Percentiles rank a stretch among this genome's conserved stretches.
These are phyloP conservation scores for Gnathonemus echidnorhynchus DNA, from an alignment of 2,113 vertebrate genomes.

Conservation along the genomic window DNA sequence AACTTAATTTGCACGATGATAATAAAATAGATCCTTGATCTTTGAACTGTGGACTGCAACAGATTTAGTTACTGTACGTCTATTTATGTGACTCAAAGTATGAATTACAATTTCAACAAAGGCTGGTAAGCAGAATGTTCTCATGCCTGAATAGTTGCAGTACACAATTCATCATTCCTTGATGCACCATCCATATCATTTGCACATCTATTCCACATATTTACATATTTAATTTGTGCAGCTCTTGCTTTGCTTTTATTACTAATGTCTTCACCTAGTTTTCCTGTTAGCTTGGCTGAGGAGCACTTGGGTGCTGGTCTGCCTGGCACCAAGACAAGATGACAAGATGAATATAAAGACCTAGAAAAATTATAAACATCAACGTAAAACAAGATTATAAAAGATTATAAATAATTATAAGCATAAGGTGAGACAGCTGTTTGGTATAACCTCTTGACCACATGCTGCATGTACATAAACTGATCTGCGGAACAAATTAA, in stretches of 20 bases:
- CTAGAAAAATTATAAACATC: constrained; percentile 41
- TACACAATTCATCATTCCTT: background rate
- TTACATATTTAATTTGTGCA: background rate
- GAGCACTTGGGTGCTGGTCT: constrained; percentile 35
- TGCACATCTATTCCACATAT: background rate
- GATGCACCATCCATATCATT: background rate
- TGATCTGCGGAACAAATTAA: constrained; percentile 4
- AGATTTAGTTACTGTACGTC: background rate
- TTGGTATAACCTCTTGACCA: background rate
- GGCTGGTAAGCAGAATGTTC: background rate
- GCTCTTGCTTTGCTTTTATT: too few species aligned
- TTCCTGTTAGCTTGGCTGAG: constrained; percentile 20
- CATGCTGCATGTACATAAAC: background rate
- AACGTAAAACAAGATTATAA: constrained; percentile 39
- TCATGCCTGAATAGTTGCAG: background rate
- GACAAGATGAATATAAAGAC: constrained; percentile 23
- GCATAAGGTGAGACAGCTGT: too few species aligned
- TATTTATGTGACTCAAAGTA: background rate
- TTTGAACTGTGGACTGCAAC: background rate
- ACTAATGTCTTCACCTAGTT: background rate
- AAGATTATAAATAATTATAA: background rate
- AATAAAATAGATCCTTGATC: too few species aligned
- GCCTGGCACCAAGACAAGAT: constrained; percentile 32
- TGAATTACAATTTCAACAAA: background rate
- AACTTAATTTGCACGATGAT: too few species aligned